phyloP scores from a whole-genome alignment of 2,888 invertebrate genomes.

The Dasypogon diadema region DNA sequence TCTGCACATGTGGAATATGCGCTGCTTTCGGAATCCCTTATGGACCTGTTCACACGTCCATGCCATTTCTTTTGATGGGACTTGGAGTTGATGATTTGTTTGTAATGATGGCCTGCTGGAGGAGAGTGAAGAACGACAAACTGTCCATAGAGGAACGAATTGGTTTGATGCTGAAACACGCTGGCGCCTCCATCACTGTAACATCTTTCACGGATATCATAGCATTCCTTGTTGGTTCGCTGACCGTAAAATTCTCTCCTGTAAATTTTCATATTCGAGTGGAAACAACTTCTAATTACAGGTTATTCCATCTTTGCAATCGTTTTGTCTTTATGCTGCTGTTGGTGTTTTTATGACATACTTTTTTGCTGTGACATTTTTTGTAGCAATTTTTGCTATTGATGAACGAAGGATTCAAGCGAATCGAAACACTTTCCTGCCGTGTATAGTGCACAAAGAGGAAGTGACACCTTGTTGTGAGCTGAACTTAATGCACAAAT shows the following conservation, averaged over 20 bases:
- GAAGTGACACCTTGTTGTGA: conserved; percentile 72
- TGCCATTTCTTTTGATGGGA: conserved; percentile 86
- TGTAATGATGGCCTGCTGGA: conserved; percentile 84
- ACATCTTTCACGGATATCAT: conserved; percentile 86
- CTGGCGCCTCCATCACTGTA: conserved; percentile 86
- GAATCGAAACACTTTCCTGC: conserved; percentile 76
- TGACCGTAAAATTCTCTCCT: conserved; percentile 76
- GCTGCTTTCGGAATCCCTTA: conserved; percentile 79
- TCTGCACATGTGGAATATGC: conserved; percentile 79
- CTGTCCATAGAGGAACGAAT: conserved; percentile 75
- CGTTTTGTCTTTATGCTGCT: conserved; percentile 86
- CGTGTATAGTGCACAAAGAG: conserved; percentile 75
- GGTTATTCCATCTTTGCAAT: conserved; percentile 82
- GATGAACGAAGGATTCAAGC: conserved; percentile 76
- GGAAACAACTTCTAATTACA: conserved; percentile 35
- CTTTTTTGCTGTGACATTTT: conserved; percentile 83
- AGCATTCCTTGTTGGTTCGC: conserved; percentile 82
- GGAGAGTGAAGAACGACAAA: conserved; percentile 72
- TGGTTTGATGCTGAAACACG: conserved; percentile 80
- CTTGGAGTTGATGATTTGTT: conserved; percentile 88
- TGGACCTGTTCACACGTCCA: conserved; percentile 84
- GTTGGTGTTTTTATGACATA: conserved; percentile 82
- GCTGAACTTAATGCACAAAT: conserved; percentile 71
- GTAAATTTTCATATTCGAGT: background rate
- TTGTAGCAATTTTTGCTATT: conserved; percentile 80